These are phyloP conservation scores for Hystrix brachyura DNA, from an alignment of 2,113 vertebrate genomes.

Conservation along the genomic window DNA sequence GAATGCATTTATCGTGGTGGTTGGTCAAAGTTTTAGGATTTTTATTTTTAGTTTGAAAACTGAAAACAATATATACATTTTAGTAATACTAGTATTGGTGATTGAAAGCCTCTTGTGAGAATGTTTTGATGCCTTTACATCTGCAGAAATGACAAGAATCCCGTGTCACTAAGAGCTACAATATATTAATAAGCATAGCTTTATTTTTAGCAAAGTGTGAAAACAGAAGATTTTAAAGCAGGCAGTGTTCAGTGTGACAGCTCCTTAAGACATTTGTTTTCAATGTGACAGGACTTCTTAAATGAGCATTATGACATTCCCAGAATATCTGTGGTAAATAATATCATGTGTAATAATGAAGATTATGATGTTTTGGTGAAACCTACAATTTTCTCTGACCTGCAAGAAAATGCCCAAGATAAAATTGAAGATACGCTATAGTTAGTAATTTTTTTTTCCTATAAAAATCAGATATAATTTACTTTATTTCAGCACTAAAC, in stretches of 20 bases:
- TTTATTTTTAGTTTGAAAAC: neutral
- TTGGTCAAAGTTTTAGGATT: neutral
- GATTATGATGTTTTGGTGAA: slow-evolving; percentile 96
- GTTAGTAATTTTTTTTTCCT: neutral
- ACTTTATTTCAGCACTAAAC: slow-evolving; percentile 8
- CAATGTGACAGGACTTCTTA: slow-evolving; percentile 92
- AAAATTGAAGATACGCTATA: slow-evolving; percentile 84
- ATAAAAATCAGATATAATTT: neutral
- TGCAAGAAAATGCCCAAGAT: slow-evolving; percentile 74
- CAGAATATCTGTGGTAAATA: slow-evolving; percentile 95
- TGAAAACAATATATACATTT: neutral
- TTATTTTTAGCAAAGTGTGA: slow-evolving; percentile 28
- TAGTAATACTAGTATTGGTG: neutral
- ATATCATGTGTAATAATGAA: slow-evolving; percentile 96
- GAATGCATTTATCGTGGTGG: neutral
- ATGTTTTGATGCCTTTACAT: neutral
- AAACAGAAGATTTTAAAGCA: neutral
- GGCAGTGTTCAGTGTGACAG: slow-evolving; percentile 19
- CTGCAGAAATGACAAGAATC: neutral
- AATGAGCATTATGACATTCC: slow-evolving; percentile 92
- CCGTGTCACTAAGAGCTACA: neutral
- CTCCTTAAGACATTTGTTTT: slow-evolving; percentile 59
- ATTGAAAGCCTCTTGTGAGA: neutral
- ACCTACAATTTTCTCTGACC: slow-evolving; percentile 83
- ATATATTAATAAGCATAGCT: slow-evolving; percentile 19